A percentile compares a stretch with the other conserved stretches of the same genome.
These are phyloP conservation scores for Eulemur coronatus DNA, from an alignment of 2,797 vertebrate species.

Conservation along the genomic window DNA sequence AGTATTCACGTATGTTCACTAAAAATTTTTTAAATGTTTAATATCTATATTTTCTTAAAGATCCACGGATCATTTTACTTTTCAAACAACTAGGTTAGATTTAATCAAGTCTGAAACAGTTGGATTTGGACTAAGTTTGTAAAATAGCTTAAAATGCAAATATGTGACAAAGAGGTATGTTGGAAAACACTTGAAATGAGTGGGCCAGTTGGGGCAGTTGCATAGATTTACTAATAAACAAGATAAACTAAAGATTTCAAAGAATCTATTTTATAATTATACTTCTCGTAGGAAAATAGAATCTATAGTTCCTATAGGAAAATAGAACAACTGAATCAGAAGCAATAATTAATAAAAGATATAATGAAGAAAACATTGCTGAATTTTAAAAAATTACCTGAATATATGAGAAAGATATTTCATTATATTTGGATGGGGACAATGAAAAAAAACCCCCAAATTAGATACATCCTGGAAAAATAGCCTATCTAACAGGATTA, in stretches of 20 bases:
- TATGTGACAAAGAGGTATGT: not conserved
- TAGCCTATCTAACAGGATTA: not conserved
- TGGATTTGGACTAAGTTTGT: not conserved
- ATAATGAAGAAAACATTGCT: not conserved
- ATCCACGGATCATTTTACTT: not conserved
- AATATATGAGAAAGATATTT: not conserved
- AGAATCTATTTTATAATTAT: not conserved
- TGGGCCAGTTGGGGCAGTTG: not conserved
- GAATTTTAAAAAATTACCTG: not conserved
- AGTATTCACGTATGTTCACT: constrained; percentile 39
- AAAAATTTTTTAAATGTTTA: constrained; percentile 59
- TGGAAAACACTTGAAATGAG: not conserved
- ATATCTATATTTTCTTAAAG: constrained; percentile 53
- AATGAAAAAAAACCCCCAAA: not conserved
- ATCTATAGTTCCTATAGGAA: not conserved
- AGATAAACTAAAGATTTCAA: not conserved
- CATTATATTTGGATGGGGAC: not conserved
- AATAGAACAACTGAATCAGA: not conserved
- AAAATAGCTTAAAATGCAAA: not conserved
- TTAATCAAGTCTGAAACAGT: not conserved
- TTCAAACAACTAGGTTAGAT: not conserved
- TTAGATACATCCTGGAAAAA: not conserved
- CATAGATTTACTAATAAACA: not conserved
- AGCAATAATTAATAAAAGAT: not conserved
- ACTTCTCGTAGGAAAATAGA: not conserved